Evolutionary conservation across 1,140 invertebrate species (phyloP).

Genomic region (Drosophila lacertosa): DNA sequence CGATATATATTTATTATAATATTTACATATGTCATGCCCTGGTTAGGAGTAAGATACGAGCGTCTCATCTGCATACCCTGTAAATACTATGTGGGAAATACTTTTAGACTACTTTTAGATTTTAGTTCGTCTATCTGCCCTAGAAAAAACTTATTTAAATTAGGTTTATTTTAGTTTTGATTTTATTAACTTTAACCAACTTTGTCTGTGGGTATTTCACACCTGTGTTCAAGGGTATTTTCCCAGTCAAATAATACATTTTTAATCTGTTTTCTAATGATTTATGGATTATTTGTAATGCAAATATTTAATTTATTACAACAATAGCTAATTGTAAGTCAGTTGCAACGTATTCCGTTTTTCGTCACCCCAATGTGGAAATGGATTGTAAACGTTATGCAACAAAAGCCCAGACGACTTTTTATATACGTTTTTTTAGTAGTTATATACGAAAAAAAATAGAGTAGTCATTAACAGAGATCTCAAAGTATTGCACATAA

Average conservation of each 20-base stretch:
- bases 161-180: too few relatives aligned
- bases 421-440: not conserved
- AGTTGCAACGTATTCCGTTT: not conserved
- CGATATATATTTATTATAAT: not conserved
- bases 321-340: constrained; percentile 49
- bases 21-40: not conserved
- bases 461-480: too few relatives aligned
- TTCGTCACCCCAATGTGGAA: constrained; percentile 6
- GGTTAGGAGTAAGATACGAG: not conserved
- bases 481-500: too few relatives aligned
- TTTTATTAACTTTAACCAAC: too few relatives aligned
- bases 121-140: too few relatives aligned
- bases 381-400: not conserved
- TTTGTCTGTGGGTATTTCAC: too few relatives aligned
- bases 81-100: not conserved
- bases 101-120: too few relatives aligned
- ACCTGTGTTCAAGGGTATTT: not conserved
- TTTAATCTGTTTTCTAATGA: constrained; percentile 32
- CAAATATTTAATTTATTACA: constrained; percentile 53
- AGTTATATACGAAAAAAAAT: too few relatives aligned
- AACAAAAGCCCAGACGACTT: not conserved
- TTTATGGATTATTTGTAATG: constrained; percentile 57
- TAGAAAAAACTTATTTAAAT: too few relatives aligned
- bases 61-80: not conserved
- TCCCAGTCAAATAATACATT: not conserved